Evolutionary conservation across 1,140 invertebrate species (phyloP).

Genomic region (Drosophila pallidifrons): DNA sequence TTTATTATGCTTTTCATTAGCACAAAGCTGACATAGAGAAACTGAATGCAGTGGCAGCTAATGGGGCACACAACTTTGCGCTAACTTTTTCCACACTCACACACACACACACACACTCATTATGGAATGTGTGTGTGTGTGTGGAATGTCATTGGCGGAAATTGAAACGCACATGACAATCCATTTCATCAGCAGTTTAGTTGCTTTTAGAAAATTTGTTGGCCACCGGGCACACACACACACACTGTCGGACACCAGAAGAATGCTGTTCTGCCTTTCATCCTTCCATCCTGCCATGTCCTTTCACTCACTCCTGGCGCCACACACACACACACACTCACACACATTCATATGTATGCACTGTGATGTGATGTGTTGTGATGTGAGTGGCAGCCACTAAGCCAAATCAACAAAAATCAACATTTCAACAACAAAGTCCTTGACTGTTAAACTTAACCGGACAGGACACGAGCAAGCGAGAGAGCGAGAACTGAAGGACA

Average conservation of each 20-base stretch:
- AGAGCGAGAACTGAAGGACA: background rate
- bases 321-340: slow-evolving; percentile 17
- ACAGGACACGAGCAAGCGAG: slow-evolving; percentile 35
- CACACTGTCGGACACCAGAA: background rate
- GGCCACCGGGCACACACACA: background rate
- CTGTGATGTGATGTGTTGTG: slow-evolving; percentile 41
- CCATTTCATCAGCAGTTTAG: slow-evolving; percentile 85
- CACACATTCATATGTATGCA: slow-evolving; percentile 7
- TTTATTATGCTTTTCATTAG: slow-evolving; percentile 76
- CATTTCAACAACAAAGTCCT: slow-evolving; percentile 83
- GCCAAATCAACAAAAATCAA: slow-evolving; percentile 83
- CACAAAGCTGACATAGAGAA: slow-evolving; percentile 43
- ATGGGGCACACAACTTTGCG: slow-evolving; percentile 68
- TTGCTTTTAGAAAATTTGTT: slow-evolving; percentile 75
- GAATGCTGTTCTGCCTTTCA: background rate
- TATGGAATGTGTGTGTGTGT: slow-evolving; percentile 15
- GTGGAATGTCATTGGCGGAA: slow-evolving; percentile 79
- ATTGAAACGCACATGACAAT: slow-evolving; percentile 85
- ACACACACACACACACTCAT: slow-evolving; percentile 4
- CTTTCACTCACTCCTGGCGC: slow-evolving; percentile 40
- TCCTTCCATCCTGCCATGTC: slow-evolving; percentile 12
- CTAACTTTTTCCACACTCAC: slow-evolving; percentile 69
- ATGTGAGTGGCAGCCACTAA: slow-evolving; percentile 79
- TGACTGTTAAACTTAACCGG: slow-evolving; percentile 81
- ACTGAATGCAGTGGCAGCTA: slow-evolving; percentile 67